These are phyloP conservation scores for Neoitamus cyanurus DNA, from an alignment of 2,888 invertebrate genomes.

Conservation along the genomic window DNA sequence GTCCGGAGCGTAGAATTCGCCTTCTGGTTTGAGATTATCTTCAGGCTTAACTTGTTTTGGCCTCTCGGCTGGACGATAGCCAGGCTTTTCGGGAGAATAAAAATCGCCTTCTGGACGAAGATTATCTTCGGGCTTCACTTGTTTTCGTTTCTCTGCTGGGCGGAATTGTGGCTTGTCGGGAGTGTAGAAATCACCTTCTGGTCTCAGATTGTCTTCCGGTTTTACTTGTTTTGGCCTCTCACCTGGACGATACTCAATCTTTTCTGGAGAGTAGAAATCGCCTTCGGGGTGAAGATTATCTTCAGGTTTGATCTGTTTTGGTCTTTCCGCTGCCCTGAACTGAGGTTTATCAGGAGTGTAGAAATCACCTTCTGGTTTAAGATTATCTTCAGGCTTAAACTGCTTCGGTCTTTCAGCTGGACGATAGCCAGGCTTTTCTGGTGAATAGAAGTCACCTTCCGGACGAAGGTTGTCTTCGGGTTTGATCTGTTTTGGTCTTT, in stretches of 20 bases:
- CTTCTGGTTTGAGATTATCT: slow-evolving; percentile 70
- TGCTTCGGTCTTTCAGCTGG: slow-evolving; percentile 67
- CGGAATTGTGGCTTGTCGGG: slow-evolving; percentile 60
- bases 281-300: slow-evolving; percentile 70
- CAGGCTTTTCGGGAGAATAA: slow-evolving; percentile 68
- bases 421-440: slow-evolving; percentile 62
- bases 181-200: slow-evolving; percentile 68
- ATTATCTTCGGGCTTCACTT: slow-evolving; percentile 68
- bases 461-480: slow-evolving; percentile 66
- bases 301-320: slow-evolving; percentile 63
- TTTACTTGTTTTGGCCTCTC: slow-evolving; percentile 66
- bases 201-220: slow-evolving; percentile 69
- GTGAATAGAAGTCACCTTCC: slow-evolving; percentile 66
- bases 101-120: slow-evolving; percentile 69
- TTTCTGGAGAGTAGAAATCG: slow-evolving; percentile 68
- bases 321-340: slow-evolving; percentile 66
- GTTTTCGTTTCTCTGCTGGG: slow-evolving; percentile 67
- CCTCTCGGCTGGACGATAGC: slow-evolving; percentile 67
- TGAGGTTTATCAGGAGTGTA: slow-evolving; percentile 61
- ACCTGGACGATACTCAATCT: slow-evolving; percentile 65
- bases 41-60: slow-evolving; percentile 66
- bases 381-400: slow-evolving; percentile 65
- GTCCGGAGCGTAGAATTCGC: slow-evolving; percentile 67
- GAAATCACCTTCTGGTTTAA: slow-evolving; percentile 67
- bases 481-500: slow-evolving; percentile 53